A percentile compares a stretch with the other conserved stretches of the same genome.
Evolutionary conservation across 1,140 invertebrate species (phyloP).

Genomic region (Apis cerana): DNA sequence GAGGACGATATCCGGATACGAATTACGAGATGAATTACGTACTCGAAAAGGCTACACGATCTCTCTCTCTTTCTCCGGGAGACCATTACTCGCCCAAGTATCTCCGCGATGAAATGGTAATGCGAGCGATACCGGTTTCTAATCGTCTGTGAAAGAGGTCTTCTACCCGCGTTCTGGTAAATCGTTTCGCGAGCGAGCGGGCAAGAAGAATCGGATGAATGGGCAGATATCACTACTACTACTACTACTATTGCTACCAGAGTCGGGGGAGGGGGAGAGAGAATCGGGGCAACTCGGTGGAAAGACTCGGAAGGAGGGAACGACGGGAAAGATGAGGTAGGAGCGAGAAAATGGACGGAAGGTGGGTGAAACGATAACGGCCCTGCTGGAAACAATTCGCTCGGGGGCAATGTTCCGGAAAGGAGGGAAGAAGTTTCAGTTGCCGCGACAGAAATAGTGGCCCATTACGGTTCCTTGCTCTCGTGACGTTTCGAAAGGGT

Average conservation of each 20-base stretch:
- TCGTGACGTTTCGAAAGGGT: slow-evolving; percentile 51
- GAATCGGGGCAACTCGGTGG: not conserved
- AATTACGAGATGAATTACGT: slow-evolving; percentile 21
- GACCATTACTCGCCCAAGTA: slow-evolving; percentile 32
- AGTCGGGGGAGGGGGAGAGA: not conserved
- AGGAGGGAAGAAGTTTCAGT: slow-evolving; percentile 64
- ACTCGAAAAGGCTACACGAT: not conserved
- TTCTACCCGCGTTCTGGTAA: slow-evolving; percentile 6
- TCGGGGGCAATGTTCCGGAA: slow-evolving; percentile 62
- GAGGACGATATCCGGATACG: not conserved
- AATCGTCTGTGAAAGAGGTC: slow-evolving; percentile 57
- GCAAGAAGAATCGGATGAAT: slow-evolving; percentile 40
- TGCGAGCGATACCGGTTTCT: slow-evolving; percentile 50
- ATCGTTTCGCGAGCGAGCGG: slow-evolving; percentile 39
- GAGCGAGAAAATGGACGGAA: not conserved
- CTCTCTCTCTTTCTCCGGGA: not conserved
- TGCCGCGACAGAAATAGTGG: slow-evolving; percentile 61
- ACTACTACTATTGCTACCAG: too few species aligned
- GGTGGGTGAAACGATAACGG: slow-evolving; percentile 57
- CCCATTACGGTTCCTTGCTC: slow-evolving; percentile 53
- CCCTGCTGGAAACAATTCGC: slow-evolving; percentile 64
- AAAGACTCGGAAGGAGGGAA: not conserved
- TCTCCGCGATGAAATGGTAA: slow-evolving; percentile 47
- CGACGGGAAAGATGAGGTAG: not conserved
- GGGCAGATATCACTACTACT: slow-evolving; percentile 49